These are phyloP conservation scores for Caenorhabditis japonica DNA, from an alignment of 2,888 invertebrate genomes.

Conservation along the genomic window DNA sequence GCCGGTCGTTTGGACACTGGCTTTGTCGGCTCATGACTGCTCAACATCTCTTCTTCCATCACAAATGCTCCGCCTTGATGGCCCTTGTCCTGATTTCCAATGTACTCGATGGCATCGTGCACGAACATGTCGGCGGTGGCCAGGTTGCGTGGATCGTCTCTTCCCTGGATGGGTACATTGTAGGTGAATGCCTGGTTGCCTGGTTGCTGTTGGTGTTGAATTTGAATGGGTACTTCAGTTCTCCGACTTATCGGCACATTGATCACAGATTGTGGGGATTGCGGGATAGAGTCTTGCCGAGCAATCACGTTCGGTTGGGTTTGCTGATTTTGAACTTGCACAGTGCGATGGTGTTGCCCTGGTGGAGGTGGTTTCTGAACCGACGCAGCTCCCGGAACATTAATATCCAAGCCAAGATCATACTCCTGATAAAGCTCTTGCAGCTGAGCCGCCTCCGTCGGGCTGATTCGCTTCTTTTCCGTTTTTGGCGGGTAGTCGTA, in stretches of 20 bases:
- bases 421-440: slow-evolving; percentile 63
- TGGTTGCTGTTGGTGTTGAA: slow-evolving; percentile 5
- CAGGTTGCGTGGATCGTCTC: slow-evolving; percentile 61
- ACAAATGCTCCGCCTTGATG: slow-evolving; percentile 61
- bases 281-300: slow-evolving; percentile 34
- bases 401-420: slow-evolving; percentile 61
- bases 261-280: slow-evolving; percentile 35
- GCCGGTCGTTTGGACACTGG: slow-evolving; percentile 1
- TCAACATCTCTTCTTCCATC: slow-evolving; percentile 76
- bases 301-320: slow-evolving; percentile 13
- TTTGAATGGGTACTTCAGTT: slow-evolving; percentile 14
- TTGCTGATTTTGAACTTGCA: slow-evolving; percentile 10
- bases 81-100: slow-evolving; percentile 44
- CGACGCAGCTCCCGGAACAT: slow-evolving; percentile 48
- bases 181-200: slow-evolving; percentile 23
- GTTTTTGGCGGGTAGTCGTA: slow-evolving; percentile 54
- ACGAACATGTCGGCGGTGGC: slow-evolving; percentile 70
- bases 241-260: slow-evolving; percentile 44
- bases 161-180: slow-evolving; percentile 26
- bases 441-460: slow-evolving; percentile 60
- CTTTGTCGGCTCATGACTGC: slow-evolving; percentile 49
- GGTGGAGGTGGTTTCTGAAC: no score
- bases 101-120: slow-evolving; percentile 71
- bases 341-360: no score
- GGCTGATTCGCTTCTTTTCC: slow-evolving; percentile 49